phyloP scores from a whole-genome alignment of 2,113 vertebrate species.

The Ictalurus punctatus region DNA sequence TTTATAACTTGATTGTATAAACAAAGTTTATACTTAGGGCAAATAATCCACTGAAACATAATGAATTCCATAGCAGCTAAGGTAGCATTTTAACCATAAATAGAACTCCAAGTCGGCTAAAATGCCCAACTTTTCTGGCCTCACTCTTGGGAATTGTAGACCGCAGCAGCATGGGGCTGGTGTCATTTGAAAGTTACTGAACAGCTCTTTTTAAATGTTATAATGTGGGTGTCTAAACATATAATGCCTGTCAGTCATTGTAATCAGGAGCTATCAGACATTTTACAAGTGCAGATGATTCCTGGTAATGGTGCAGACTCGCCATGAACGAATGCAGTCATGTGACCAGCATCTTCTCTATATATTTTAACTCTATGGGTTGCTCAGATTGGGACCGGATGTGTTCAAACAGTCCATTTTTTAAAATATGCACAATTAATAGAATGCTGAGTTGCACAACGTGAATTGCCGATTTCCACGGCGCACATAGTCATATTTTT shows the following conservation, averaged over 20 bases:
- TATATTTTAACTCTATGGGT: background rate
- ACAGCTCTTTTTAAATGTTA: background rate
- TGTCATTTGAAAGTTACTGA: background rate
- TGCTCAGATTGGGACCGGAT: background rate
- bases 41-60: background rate
- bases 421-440: background rate
- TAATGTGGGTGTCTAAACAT: background rate
- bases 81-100: background rate
- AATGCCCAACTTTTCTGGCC: background rate
- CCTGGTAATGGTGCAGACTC: background rate
- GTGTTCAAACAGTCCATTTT: background rate
- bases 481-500: background rate
- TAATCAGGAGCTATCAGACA: background rate
- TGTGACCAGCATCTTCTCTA: background rate
- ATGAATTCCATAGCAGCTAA: background rate
- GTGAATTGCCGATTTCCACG: background rate
- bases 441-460: background rate
- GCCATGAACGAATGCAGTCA: background rate
- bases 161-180: background rate
- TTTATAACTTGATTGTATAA: no score
- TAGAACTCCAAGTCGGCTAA: background rate
- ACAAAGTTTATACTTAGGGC: background rate
- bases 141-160: background rate
- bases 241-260: background rate
- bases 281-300: background rate